Percentiles rank a stretch among this genome's conserved stretches.
Conservation (phyloP, 2,113 vertebrate species). For the Paedocypris sp. region DNA sequence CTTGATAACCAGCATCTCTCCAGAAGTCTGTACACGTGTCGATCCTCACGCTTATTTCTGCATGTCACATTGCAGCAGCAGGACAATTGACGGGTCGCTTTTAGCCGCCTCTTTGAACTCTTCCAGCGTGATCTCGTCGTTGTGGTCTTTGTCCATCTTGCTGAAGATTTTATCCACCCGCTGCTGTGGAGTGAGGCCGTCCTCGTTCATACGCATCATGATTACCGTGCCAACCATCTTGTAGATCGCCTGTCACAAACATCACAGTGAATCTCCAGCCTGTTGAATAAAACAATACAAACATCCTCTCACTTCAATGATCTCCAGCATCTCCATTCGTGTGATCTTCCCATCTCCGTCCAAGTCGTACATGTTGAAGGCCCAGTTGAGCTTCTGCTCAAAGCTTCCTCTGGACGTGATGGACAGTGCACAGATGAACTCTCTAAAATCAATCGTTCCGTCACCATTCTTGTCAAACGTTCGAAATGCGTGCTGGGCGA, state of each 20-base stretch:
- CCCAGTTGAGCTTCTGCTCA: slow-evolving; percentile 97
- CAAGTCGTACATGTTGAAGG: slow-evolving; percentile 96
- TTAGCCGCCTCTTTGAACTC: slow-evolving; percentile 97
- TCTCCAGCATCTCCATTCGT: slow-evolving; percentile 93
- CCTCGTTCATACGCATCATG: slow-evolving; percentile 99
- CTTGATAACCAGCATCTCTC: slow-evolving; percentile 13
- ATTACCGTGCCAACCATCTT: slow-evolving; percentile 99
- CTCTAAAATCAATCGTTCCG: slow-evolving; percentile 94
- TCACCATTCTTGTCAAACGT: slow-evolving; percentile 97
- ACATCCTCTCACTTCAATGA: slow-evolving; percentile 65
- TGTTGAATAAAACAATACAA: too few species aligned
- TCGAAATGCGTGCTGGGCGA: slow-evolving; percentile 92
- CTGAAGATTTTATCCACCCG: slow-evolving; percentile 98
- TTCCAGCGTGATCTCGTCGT: slow-evolving; percentile 91
- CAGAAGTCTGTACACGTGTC: slow-evolving; percentile 17
- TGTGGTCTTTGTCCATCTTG: slow-evolving; percentile 98
- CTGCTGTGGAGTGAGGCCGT: slow-evolving; percentile 91
- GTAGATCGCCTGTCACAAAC: slow-evolving; percentile 96
- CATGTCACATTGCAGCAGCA: slow-evolving; percentile 94
- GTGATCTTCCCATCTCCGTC: slow-evolving; percentile 95
- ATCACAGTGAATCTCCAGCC: too few species aligned
- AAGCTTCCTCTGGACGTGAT: slow-evolving; percentile 96
- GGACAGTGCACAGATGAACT: slow-evolving; percentile 95
- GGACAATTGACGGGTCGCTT: slow-evolving; percentile 90
- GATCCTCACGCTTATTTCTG: slow-evolving; percentile 75